Percentiles rank a stretch among this genome's conserved stretches.
Conservation (phyloP, 2,888 invertebrate genomes). For the Drosophila dives region DNA sequence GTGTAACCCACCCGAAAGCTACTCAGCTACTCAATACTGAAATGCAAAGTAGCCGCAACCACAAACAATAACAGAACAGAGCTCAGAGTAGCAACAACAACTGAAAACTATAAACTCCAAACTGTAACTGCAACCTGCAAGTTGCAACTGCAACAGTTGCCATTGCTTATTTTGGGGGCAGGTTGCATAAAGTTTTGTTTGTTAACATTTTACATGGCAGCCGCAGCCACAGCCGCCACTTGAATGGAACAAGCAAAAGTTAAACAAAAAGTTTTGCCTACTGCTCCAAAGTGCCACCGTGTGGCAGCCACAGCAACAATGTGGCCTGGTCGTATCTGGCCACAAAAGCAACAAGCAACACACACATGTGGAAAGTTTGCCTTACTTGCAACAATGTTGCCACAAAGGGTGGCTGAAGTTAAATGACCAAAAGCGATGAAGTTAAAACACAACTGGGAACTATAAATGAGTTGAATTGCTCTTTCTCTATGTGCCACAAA, state of each 20-base stretch:
- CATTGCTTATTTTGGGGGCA: constrained; percentile 23
- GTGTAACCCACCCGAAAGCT: constrained; percentile 7
- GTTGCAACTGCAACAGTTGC: constrained; percentile 37
- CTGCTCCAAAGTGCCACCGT: constrained; percentile 37
- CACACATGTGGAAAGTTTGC: constrained; percentile 35
- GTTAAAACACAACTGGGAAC: constrained; percentile 5
- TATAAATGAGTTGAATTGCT: neutral
- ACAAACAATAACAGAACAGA: constrained; percentile 56
- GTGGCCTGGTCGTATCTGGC: constrained; percentile 41
- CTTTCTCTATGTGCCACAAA: neutral
- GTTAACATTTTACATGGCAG: constrained; percentile 66
- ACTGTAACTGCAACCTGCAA: constrained; percentile 21
- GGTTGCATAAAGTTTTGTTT: constrained; percentile 62
- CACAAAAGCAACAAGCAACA: constrained; percentile 27
- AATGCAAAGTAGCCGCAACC: constrained; percentile 25
- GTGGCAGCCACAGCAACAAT: constrained; percentile 43
- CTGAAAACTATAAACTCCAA: constrained; percentile 9
- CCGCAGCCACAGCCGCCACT: constrained; percentile 52
- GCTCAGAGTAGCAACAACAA: constrained; percentile 24
- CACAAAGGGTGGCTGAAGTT: neutral
- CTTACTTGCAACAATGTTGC: constrained; percentile 47
- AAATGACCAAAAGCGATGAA: constrained; percentile 25
- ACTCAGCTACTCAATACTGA: constrained; percentile 15
- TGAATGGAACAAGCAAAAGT: constrained; percentile 75
- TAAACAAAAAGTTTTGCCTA: constrained; percentile 65